Evolutionary conservation across 2,888 invertebrate genomes (phyloP).

Genomic region (Herminia tarsipennalis): DNA sequence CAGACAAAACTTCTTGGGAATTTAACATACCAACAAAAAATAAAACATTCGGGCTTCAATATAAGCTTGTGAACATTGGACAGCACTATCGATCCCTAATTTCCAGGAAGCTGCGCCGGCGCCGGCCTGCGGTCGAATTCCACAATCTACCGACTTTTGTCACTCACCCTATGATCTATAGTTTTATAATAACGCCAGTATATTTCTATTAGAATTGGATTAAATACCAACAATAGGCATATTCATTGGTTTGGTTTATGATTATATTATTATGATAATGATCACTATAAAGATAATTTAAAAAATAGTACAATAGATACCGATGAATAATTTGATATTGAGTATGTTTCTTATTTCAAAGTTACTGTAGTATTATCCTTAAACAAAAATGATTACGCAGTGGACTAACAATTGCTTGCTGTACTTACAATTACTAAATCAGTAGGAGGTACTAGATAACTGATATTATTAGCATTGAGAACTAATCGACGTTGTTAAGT

Average conservation of each 20-base stretch:
- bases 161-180: slow-evolving; percentile 60
- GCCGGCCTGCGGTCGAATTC: slow-evolving; percentile 80
- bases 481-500: slow-evolving; percentile 8
- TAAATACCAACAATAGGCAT: slow-evolving; percentile 2
- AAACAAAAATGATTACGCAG: background rate
- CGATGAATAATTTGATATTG: background rate
- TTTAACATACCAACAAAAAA: background rate
- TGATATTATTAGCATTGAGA: slow-evolving; percentile 6
- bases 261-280: background rate
- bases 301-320: background rate
- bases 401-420: background rate
- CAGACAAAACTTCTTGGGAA: no score
- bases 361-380: background rate
- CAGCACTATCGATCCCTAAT: slow-evolving; percentile 72
- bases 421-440: slow-evolving; percentile 4
- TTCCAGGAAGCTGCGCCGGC: slow-evolving; percentile 83
- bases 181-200: slow-evolving; percentile 25
- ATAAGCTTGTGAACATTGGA: slow-evolving; percentile 10
- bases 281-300: background rate
- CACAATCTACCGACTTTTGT: slow-evolving; percentile 76
- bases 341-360: background rate
- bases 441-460: background rate
- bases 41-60: slow-evolving; percentile 6
- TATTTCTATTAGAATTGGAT: slow-evolving; percentile 32
- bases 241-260: background rate